A percentile compares a stretch with the other conserved stretches of the same genome.
Evolutionary conservation across 2,888 invertebrate species (phyloP).

Genomic region (Lordiphosa andalusiaca): DNA sequence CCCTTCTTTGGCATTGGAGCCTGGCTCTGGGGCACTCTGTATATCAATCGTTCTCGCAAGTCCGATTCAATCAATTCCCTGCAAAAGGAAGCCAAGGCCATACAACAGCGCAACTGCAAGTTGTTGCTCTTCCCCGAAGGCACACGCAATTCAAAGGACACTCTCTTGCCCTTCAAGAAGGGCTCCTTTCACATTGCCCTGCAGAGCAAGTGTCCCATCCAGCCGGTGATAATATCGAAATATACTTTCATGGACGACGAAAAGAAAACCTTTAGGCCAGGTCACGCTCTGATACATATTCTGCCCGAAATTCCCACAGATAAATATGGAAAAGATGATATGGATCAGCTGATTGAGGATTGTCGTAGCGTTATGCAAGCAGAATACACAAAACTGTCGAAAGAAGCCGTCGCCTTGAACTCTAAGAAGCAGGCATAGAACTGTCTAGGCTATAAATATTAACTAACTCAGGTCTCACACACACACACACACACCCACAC

Average conservation of each 20-base stretch:
- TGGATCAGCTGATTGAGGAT: conserved; percentile 85
- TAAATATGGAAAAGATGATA: conserved; percentile 83
- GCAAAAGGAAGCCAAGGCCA: conserved; percentile 86
- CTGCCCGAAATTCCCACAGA: conserved; percentile 87
- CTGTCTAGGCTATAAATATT: neutral
- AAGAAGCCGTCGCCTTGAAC: conserved; percentile 74
- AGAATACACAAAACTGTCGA: conserved; percentile 82
- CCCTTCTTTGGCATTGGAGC: conserved; percentile 92
- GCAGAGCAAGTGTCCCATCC: conserved; percentile 90
- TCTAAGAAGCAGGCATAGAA: conserved; percentile 55
- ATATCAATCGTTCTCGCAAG: conserved; percentile 89
- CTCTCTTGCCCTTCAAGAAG: conserved; percentile 94
- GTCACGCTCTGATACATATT: conserved; percentile 86
- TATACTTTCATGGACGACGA: conserved; percentile 87
- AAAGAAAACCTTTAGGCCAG: conserved; percentile 85
- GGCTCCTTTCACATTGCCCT: conserved; percentile 97
- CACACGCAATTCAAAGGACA: conserved; percentile 89
- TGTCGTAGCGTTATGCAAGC: conserved; percentile 86
- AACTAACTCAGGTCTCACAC: conserved; percentile 40
- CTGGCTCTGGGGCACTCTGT: conserved; percentile 94
- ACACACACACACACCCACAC: conserved; percentile 7
- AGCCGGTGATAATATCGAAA: conserved; percentile 93
- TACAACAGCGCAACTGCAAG: conserved; percentile 85
- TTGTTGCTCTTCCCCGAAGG: conserved; percentile 96
- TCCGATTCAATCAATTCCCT: conserved; percentile 87